Percentiles rank a stretch among this genome's conserved stretches.
These are phyloP conservation scores for Carcharodon carcharias DNA, from an alignment of 2,797 vertebrate genomes.

Conservation along the genomic window DNA sequence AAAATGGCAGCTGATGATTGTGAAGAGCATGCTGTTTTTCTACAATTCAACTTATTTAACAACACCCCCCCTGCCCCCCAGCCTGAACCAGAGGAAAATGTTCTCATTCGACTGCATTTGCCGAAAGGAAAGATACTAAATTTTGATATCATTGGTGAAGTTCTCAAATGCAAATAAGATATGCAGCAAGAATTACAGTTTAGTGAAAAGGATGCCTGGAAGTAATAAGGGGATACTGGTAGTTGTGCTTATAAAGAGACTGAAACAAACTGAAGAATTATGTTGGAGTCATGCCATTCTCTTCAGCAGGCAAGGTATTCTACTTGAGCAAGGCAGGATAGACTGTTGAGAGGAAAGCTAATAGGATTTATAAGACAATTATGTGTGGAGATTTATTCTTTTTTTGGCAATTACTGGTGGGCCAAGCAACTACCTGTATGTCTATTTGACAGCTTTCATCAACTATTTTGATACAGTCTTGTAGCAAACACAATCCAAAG, in stretches of 20 bases:
- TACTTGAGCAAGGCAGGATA: background rate
- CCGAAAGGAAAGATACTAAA: background rate
- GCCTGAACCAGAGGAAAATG: background rate
- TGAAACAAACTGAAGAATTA: background rate
- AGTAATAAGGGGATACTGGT: background rate
- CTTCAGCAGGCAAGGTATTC: background rate
- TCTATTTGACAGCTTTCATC: background rate
- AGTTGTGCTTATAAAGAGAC: background rate
- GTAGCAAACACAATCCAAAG: background rate
- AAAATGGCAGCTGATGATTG: background rate
- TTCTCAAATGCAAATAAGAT: conserved; percentile 17
- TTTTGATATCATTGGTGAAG: background rate
- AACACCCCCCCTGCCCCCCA: background rate
- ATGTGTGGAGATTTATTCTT: background rate
- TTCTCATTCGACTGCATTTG: background rate
- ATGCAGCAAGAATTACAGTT: background rate
- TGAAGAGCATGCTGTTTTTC: background rate
- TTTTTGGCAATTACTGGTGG: background rate
- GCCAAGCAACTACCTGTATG: background rate
- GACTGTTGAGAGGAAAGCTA: background rate
- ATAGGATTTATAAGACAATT: background rate
- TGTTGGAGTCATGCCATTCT: background rate
- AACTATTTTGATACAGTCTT: background rate
- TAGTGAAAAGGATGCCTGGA: background rate
- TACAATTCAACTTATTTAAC: too few relatives aligned